Evolutionary conservation across 2,113 vertebrate species (phyloP).

Genomic region (Butorides virescens): DNA sequence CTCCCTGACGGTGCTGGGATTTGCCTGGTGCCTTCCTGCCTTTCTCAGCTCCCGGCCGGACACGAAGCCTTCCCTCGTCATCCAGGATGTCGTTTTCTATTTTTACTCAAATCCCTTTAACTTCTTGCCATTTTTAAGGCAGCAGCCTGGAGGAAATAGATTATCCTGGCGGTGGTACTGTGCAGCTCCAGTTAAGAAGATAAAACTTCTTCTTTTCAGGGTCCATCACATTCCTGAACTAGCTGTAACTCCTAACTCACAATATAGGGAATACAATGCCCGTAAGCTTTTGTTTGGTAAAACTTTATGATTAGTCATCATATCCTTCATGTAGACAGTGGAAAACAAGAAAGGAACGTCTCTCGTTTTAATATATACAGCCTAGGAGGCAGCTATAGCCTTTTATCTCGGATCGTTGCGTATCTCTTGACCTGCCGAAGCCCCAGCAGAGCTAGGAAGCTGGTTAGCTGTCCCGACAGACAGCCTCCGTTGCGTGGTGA

Average conservation of each 20-base stretch:
- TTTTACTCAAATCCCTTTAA: slow-evolving; percentile 37
- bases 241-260: not conserved
- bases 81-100: slow-evolving; percentile 47
- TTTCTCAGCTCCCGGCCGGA: not conserved
- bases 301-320: not conserved
- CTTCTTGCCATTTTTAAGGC: slow-evolving; percentile 28
- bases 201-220: not conserved
- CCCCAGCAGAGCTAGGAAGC: not conserved
- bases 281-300: not conserved
- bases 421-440: not conserved
- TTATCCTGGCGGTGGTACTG: not conserved
- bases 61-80: not conserved
- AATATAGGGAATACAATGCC: not conserved
- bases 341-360: not conserved
- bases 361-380: not conserved
- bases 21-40: slow-evolving; percentile 18
- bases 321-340: not conserved
- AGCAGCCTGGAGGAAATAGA: slow-evolving; percentile 36
- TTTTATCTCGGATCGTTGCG: not conserved
- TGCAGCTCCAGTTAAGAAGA: not conserved
- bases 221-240: not conserved
- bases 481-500: not conserved
- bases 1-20: not conserved
- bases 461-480: not conserved
- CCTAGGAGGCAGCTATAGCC: not conserved